Percentiles rank a stretch among this genome's conserved stretches.
These are phyloP conservation scores for Lasioglossum oenotherae DNA, from an alignment of 2,888 invertebrate species.

Conservation along the genomic window DNA sequence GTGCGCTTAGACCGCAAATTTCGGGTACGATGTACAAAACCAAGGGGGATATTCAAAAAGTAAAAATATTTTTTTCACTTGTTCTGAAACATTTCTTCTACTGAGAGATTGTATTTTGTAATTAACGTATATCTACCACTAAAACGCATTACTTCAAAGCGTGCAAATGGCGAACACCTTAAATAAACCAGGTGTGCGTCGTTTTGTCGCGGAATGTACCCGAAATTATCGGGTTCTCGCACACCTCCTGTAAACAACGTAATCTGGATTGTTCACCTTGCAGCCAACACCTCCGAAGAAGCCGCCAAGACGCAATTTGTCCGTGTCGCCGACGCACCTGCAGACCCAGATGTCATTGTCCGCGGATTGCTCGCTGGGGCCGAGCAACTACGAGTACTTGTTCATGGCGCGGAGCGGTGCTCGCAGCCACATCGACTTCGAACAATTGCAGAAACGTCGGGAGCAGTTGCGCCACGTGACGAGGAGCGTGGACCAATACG, in stretches of 20 bases:
- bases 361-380: constrained; percentile 86
- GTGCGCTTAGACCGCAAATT: too few species aligned
- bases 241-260: neutral
- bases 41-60: too few species aligned
- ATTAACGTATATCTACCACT: too few species aligned
- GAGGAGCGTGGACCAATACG: constrained; percentile 91
- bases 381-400: constrained; percentile 89
- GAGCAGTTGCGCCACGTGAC: constrained; percentile 88
- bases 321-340: constrained; percentile 93
- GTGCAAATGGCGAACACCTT: too few species aligned
- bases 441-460: constrained; percentile 86
- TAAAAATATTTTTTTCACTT: too few species aligned
- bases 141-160: too few species aligned
- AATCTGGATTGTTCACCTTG: constrained; percentile 47
- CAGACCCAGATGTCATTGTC: constrained; percentile 86
- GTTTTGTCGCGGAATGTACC: too few species aligned
- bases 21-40: too few species aligned
- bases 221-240: neutral
- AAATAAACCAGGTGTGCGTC: too few species aligned
- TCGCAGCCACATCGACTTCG: constrained; percentile 90
- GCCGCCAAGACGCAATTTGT: constrained; percentile 93
- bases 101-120: too few species aligned
- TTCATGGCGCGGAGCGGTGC: constrained; percentile 88
- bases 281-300: constrained; percentile 95
- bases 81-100: too few species aligned